A percentile compares a stretch with the other conserved stretches of the same genome.
Conservation (phyloP, 2,888 invertebrate species). For the Allolobophora icterica region DNA sequence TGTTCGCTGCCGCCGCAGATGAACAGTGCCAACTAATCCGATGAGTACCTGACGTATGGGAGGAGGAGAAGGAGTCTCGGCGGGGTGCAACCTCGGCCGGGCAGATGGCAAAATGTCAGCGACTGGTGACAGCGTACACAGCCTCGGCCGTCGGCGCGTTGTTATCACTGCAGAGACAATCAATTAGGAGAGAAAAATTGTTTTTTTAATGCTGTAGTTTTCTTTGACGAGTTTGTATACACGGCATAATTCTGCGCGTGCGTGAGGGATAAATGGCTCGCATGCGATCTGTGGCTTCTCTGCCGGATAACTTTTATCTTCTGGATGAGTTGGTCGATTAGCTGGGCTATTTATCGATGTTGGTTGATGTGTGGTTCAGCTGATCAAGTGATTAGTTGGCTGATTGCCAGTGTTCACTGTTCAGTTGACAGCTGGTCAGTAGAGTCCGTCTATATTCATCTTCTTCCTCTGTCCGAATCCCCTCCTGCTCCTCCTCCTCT, state of each 20-base stretch:
- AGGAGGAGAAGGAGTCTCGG: neutral
- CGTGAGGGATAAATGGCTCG: neutral
- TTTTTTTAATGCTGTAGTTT: neutral
- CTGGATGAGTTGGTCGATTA: neutral
- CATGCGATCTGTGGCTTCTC: neutral
- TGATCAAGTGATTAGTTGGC: neutral
- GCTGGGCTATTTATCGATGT: neutral
- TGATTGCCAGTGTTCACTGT: neutral
- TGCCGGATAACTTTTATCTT: neutral
- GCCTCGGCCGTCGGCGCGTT: neutral
- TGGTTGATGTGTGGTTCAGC: neutral
- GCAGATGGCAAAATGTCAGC: neutral
- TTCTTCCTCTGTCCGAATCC: neutral
- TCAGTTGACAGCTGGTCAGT: neutral
- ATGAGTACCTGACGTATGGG: neutral
- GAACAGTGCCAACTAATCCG: constrained; percentile 2
- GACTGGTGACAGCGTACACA: neutral
- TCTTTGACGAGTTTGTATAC: too few relatives aligned
- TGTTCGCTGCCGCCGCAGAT: neutral
- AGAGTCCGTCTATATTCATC: neutral
- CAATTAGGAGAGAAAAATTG: constrained; percentile 6
- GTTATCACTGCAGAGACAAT: neutral
- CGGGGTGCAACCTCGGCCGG: neutral
- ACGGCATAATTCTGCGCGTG: neutral
- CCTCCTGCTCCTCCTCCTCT: neutral